Percentiles rank a stretch among this genome's conserved stretches.
These are phyloP conservation scores for Candoia aspera DNA, from an alignment of 2,113 vertebrate genomes.

Conservation along the genomic window DNA sequence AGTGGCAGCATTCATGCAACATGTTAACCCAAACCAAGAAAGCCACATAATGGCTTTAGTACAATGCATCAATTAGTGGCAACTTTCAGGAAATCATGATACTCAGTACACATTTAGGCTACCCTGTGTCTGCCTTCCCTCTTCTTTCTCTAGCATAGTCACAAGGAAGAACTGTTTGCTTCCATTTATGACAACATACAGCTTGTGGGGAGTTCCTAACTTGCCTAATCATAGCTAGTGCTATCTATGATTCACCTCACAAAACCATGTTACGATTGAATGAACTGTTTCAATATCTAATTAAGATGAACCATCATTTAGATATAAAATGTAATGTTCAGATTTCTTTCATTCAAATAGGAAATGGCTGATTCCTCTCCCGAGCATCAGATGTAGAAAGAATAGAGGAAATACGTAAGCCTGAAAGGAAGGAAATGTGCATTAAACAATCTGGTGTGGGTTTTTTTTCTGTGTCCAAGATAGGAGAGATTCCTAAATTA, in stretches of 20 bases:
- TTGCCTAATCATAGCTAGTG: neutral
- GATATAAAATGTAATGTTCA: too few relatives aligned
- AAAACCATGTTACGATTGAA: neutral
- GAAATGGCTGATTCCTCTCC: neutral
- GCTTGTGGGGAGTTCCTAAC: too few relatives aligned
- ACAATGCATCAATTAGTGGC: too few relatives aligned
- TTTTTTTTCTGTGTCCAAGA: neutral
- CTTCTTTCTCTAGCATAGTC: too few relatives aligned
- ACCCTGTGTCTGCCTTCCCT: too few relatives aligned
- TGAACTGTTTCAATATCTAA: neutral
- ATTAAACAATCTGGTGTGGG: neutral
- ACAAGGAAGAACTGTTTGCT: too few relatives aligned
- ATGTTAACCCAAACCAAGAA: too few relatives aligned
- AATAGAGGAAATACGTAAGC: neutral
- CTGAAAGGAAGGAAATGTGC: neutral
- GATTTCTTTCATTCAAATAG: neutral
- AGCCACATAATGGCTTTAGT: too few relatives aligned
- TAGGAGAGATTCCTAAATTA: neutral
- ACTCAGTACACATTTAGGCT: too few relatives aligned
- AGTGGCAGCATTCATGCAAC: neutral
- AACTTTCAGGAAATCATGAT: too few relatives aligned
- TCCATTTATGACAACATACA: too few relatives aligned
- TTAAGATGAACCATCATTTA: too few relatives aligned
- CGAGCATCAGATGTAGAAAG: neutral
- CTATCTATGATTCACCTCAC: neutral